A percentile compares a stretch with the other conserved stretches of the same genome.
Evolutionary conservation across 2,888 invertebrate genomes (phyloP).

Genomic region (Vesta saturnalis): DNA sequence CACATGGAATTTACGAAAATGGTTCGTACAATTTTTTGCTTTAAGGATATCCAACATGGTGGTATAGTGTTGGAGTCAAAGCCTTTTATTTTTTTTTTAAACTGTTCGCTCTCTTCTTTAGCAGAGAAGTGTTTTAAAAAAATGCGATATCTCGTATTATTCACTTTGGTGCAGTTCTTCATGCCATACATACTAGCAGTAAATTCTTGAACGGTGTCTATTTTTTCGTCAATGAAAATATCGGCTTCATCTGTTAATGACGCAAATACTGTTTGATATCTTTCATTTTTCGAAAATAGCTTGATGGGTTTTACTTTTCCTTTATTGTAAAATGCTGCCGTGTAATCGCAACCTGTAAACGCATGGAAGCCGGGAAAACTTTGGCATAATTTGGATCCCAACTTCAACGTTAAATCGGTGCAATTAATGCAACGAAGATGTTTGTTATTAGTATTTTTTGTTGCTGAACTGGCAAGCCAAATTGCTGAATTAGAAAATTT

Average conservation of each 20-base stretch:
- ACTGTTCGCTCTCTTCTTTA: slow-evolving; percentile 48
- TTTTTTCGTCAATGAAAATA: slow-evolving; percentile 50
- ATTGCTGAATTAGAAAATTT: slow-evolving; percentile 43
- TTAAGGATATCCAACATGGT: slow-evolving; percentile 48
- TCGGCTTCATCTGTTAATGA: slow-evolving; percentile 48
- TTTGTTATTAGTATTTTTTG: too few relatives aligned
- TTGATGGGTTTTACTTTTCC: slow-evolving; percentile 50
- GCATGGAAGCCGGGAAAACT: slow-evolving; percentile 49
- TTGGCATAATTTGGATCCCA: too few relatives aligned
- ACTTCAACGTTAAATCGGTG: too few relatives aligned
- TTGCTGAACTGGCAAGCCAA: too few relatives aligned
- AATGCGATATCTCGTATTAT: slow-evolving; percentile 43
- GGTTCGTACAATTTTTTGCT: slow-evolving; percentile 47
- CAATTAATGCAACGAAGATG: too few relatives aligned
- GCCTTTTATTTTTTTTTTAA: slow-evolving; percentile 49
- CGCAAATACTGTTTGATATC: slow-evolving; percentile 50
- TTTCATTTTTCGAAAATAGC: slow-evolving; percentile 47
- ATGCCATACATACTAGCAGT: slow-evolving; percentile 48
- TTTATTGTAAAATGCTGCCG: slow-evolving; percentile 49
- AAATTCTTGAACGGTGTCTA: slow-evolving; percentile 51
- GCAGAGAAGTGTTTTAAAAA: slow-evolving; percentile 49
- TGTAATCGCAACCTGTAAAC: slow-evolving; percentile 1
- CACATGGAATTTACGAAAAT: slow-evolving; percentile 51
- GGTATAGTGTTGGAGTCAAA: slow-evolving; percentile 48
- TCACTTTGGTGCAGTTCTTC: slow-evolving; percentile 42